Evolutionary conservation across 2,888 invertebrate species (phyloP), one percentile per base, ranked within the genome.

Genomic region (Xylota sylvarum): DNA sequence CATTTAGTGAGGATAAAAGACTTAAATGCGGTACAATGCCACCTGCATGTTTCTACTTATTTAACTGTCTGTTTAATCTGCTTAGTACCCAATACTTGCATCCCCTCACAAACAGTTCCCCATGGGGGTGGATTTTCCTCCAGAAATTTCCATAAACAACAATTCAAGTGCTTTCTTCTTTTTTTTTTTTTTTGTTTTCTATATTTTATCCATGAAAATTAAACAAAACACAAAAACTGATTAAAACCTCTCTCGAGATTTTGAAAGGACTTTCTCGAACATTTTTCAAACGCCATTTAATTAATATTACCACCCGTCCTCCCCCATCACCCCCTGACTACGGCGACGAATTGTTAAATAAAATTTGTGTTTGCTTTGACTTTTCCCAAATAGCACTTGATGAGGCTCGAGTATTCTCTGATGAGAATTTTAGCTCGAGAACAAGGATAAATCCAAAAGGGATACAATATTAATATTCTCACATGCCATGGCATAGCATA

Each of bases 201-300:
- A 23, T 23, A 3, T 23, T 1, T 23, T 23, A 56, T 2, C 19
- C 46, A 58, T 70, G 40, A 30, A 40, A 69, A 77, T 69, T 32
- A 62, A 14, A 69, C n/a, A 43, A 70, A 27, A 65, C 69, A 69
- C 30, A 56, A 55, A 55, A 62, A 70, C 70, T 79, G 78, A 79
- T 79, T 79, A 70, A 79, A 72, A 58, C 43, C 72, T 58, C 79
- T 65, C 64, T 14, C 30, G 64, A 50, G 62, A 35, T 32, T 23
- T 52, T 48, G 40, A 17, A 17, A 27, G 56, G 30, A 56, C 46
- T 70, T 78, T 72, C 35, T 70, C 55, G 27, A 64, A 56, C 27
- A 72, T 79, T 79, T 79, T 79, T 40, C 56, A 79, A 72, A 65
- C 40, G 56, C 79, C 64, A 79, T 79, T 79, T 79, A 72, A 79